phyloP scores from a whole-genome alignment of 1,140 invertebrate genomes.

The Chrysopa pallens region DNA sequence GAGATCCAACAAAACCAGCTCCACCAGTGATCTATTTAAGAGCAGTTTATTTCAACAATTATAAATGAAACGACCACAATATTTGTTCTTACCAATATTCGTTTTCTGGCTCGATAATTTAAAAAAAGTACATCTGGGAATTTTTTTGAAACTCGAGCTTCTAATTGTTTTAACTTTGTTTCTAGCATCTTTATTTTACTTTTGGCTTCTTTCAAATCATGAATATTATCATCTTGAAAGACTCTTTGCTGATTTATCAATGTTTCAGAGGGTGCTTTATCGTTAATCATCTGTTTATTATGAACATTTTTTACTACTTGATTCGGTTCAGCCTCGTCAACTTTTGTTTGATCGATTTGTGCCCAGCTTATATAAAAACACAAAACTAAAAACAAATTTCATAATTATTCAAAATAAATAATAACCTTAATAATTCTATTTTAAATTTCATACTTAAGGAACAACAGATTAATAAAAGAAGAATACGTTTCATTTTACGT shows the following conservation, averaged over 20 bases:
- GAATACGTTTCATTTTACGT: slow-evolving; percentile 25
- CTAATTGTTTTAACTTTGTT: slow-evolving; percentile 47
- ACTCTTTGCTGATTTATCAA: slow-evolving; percentile 9
- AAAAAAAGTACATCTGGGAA: slow-evolving; percentile 83
- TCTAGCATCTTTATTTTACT: slow-evolving; percentile 46
- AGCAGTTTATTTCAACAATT: not conserved
- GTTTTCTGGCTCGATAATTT: slow-evolving; percentile 76
- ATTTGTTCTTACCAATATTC: slow-evolving; percentile 57
- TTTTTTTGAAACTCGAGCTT: slow-evolving; percentile 55
- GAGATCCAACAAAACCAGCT: slow-evolving; percentile 97
- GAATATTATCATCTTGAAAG: slow-evolving; percentile 19
- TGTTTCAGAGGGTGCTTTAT: slow-evolving; percentile 2
- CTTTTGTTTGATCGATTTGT: slow-evolving; percentile 9
- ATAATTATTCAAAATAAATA: not conserved
- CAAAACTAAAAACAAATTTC: slow-evolving; percentile 17
- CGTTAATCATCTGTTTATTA: not conserved
- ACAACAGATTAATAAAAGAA: slow-evolving; percentile 17
- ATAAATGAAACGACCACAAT: not conserved
- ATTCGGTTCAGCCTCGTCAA: no score
- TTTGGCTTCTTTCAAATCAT: slow-evolving; percentile 37
- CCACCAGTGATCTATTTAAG: slow-evolving; percentile 75
- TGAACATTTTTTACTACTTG: not conserved
- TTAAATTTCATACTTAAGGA: slow-evolving; percentile 17
- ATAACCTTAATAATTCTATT: slow-evolving; percentile 1
- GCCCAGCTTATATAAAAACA: slow-evolving; percentile 24